Evolutionary conservation across 2,113 vertebrate species (phyloP).

Genomic region (Tragelaphus strepsiceros): DNA sequence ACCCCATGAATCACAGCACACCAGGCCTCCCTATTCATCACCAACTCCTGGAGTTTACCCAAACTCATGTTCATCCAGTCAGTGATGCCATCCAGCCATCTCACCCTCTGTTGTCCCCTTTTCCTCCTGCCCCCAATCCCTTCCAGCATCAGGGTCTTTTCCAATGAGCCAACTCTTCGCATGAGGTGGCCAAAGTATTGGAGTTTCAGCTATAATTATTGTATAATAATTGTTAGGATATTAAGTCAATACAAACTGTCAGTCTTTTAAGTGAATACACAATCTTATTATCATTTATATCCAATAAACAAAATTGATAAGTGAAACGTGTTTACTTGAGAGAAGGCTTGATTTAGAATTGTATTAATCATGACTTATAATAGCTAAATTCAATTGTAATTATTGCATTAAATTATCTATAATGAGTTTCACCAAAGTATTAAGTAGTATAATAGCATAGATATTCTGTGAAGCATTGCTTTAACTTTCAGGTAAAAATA

Average conservation of each 20-base stretch:
- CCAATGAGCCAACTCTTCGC: rapidly evolving
- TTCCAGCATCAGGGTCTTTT: not conserved
- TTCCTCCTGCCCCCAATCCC: not conserved
- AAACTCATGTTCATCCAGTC: rapidly evolving
- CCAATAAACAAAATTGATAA: not conserved
- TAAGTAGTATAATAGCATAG: not conserved
- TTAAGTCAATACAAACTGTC: not conserved
- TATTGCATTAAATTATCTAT: not conserved
- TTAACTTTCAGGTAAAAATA: not conserved
- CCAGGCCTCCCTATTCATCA: not conserved
- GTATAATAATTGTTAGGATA: not conserved
- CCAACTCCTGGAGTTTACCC: not conserved
- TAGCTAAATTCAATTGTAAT: not conserved
- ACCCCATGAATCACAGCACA: not conserved
- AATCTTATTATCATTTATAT: not conserved
- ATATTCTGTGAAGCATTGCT: not conserved
- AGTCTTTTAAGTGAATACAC: not conserved
- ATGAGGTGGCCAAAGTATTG: not conserved
- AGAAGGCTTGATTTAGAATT: not conserved
- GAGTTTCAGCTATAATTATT: not conserved
- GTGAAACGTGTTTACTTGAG: not conserved
- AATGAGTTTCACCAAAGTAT: not conserved
- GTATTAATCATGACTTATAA: not conserved
- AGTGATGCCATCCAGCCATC: not conserved
- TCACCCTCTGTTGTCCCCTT: not conserved